Evolutionary conservation across 2,888 invertebrate species (phyloP).

Genomic region (Cylindroiulus punctatus): DNA sequence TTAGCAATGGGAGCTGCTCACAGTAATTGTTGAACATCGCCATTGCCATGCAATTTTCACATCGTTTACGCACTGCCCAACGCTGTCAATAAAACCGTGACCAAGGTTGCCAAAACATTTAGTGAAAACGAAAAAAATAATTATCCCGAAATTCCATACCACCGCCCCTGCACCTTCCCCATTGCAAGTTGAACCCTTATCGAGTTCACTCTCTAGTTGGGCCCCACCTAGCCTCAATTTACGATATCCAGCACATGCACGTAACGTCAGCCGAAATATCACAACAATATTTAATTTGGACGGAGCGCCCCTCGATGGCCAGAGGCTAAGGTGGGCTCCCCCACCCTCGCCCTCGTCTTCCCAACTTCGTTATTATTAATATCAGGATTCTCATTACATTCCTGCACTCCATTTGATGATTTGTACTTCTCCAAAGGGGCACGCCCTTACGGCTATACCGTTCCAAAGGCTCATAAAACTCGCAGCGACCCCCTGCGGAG

Average conservation of each 20-base stretch:
- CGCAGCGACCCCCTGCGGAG: slow-evolving; percentile 6
- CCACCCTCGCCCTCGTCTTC: not conserved
- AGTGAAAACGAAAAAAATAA: not conserved
- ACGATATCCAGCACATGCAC: not conserved
- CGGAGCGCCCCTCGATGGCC: slow-evolving; percentile 16
- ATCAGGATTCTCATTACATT: slow-evolving; percentile 34
- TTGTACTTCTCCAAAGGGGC: slow-evolving; percentile 29
- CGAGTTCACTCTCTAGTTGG: not conserved
- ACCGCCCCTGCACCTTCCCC: not conserved
- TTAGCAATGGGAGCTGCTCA: too few species aligned
- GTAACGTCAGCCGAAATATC: not conserved
- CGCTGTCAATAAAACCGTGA: not conserved
- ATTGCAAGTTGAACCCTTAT: not conserved
- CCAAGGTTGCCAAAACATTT: not conserved
- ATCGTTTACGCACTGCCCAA: not conserved
- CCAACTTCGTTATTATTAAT: slow-evolving; percentile 29
- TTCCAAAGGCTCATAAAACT: slow-evolving; percentile 42
- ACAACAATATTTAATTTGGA: slow-evolving; percentile 29
- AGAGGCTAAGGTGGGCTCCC: not conserved
- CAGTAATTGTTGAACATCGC: too few species aligned
- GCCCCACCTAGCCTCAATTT: slow-evolving; percentile 13
- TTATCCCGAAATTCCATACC: not conserved
- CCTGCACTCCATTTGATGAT: slow-evolving; percentile 28
- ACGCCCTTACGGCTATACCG: slow-evolving; percentile 42
- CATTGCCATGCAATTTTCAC: not conserved